These are phyloP conservation scores for Perca fluviatilis DNA, from an alignment of 2,113 vertebrate species.

Conservation along the genomic window DNA sequence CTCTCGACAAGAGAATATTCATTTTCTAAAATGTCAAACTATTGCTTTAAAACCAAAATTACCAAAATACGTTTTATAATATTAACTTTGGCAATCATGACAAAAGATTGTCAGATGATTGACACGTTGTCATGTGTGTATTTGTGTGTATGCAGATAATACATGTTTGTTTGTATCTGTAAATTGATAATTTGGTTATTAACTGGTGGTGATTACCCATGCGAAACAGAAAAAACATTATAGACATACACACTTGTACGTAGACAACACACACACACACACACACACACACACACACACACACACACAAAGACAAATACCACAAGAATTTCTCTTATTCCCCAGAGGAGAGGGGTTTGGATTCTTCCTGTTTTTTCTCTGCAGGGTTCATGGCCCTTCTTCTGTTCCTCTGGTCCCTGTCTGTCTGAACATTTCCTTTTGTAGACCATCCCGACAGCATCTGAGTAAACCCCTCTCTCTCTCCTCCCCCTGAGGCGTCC, in stretches of 20 bases:
- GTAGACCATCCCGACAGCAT: slow-evolving; percentile 59
- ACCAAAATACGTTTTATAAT: not conserved
- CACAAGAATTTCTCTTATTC: slow-evolving; percentile 42
- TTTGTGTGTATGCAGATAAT: not conserved
- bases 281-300: not conserved
- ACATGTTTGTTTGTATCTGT: not conserved
- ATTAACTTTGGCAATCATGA: not conserved
- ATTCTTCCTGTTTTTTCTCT: slow-evolving; percentile 42
- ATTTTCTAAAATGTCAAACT: no score
- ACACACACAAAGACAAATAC: slow-evolving; percentile 34
- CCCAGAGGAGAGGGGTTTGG: slow-evolving; percentile 44
- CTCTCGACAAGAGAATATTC: no score
- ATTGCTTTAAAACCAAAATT: not conserved
- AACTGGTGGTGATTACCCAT: not conserved
- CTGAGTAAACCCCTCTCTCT: slow-evolving; percentile 45
- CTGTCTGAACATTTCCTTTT: slow-evolving; percentile 70
- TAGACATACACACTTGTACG: no score
- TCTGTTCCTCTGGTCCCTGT: slow-evolving; percentile 58
- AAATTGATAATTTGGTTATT: not conserved
- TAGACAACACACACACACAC: not conserved
- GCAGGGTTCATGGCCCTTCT: slow-evolving; percentile 44
- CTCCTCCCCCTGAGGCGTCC: slow-evolving; percentile 63
- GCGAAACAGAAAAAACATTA: not conserved
- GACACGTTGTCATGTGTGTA: not conserved
- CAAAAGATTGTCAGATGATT: not conserved